Conservation (phyloP, 2,113 vertebrate species). For the Peromyscus leucopus region DNA sequence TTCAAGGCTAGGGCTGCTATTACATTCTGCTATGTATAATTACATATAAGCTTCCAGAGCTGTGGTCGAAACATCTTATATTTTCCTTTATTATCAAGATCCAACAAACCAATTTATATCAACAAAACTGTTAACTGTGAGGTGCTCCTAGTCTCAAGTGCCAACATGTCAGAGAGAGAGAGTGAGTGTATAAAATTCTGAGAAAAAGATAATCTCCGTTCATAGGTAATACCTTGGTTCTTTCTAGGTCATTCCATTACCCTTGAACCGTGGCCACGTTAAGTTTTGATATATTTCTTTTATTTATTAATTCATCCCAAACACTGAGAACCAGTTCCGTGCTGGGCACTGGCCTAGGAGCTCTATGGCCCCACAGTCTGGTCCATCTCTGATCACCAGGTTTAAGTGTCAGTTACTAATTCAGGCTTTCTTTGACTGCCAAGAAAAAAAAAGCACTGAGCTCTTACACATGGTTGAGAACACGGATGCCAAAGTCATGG, state of each 20-base stretch:
- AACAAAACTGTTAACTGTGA: not conserved
- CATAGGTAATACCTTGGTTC: not conserved
- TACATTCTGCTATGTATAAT: slow-evolving; percentile 6
- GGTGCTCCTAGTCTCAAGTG: not conserved
- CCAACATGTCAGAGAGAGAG: not conserved
- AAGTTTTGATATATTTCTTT: not conserved
- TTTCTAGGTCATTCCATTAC: not conserved
- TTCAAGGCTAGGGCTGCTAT: not conserved
- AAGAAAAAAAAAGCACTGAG: not conserved
- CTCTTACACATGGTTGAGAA: not conserved
- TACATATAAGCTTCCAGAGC: not conserved
- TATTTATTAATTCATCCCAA: not conserved
- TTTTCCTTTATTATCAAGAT: slow-evolving; percentile 52
- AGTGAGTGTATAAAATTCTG: not conserved
- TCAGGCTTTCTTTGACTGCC: not conserved
- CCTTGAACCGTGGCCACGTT: not conserved
- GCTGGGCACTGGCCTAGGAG: not conserved
- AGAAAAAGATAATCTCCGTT: not conserved
- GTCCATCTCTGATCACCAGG: not conserved
- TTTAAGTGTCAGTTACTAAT: not conserved
- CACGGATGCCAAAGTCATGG: not conserved
- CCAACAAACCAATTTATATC: slow-evolving; percentile 29
- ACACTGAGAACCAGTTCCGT: not conserved
- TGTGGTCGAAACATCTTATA: not conserved
- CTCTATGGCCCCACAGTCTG: not conserved